Conservation (phyloP, 2,113 vertebrate species). For the Caracal caracal region DNA sequence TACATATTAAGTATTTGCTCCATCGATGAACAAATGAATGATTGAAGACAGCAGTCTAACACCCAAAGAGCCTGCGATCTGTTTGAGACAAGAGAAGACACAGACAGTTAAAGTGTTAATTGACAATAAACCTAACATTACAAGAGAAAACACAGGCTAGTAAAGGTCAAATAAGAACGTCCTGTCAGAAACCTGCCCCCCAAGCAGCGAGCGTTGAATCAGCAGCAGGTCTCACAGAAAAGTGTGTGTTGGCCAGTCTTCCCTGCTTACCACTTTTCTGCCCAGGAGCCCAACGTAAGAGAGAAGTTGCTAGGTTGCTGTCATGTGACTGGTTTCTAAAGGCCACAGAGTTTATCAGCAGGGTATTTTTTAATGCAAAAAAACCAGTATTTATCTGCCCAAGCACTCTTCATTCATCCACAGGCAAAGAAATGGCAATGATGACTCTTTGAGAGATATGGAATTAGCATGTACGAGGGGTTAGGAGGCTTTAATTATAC, state of each 20-base stretch:
- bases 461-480: background rate
- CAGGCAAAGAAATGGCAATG: background rate
- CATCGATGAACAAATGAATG: background rate
- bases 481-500: background rate
- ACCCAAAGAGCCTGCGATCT: background rate
- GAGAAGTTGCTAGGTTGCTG: background rate
- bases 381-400: constrained; percentile 34
- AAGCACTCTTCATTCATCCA: background rate
- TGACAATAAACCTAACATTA: background rate
- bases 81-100: background rate
- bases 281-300: background rate
- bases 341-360: background rate
- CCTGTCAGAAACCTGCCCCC: background rate
- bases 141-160: background rate
- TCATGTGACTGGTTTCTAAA: constrained; percentile 36
- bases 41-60: background rate
- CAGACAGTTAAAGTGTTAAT: background rate
- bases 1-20: background rate
- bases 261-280: background rate
- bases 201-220: background rate
- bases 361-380: constrained; percentile 44
- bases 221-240: background rate
- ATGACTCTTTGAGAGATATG: background rate
- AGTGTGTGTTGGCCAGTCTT: background rate
- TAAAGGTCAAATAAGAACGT: background rate